These are phyloP conservation scores for Scylla paramamosain DNA, from an alignment of 1,140 invertebrate species.

Conservation along the genomic window DNA sequence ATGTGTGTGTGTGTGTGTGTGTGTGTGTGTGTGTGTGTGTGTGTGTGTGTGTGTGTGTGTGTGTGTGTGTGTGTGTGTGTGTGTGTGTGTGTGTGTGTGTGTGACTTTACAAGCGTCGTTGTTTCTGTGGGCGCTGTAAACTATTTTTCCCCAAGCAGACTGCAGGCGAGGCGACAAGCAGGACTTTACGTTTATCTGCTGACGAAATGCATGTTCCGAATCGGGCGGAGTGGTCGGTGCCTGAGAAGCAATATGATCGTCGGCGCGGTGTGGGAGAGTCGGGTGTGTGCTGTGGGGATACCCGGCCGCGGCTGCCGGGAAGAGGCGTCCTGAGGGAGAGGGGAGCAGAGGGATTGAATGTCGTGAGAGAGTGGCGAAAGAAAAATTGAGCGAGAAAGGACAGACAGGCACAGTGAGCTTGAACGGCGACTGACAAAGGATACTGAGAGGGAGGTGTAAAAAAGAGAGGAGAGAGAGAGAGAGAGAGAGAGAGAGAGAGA, in stretches of 20 bases:
- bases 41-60: background rate
- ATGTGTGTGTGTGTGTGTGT: too few species aligned
- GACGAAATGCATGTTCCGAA: background rate
- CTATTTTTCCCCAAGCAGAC: background rate
- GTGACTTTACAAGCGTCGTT: background rate
- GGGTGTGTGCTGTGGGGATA: background rate
- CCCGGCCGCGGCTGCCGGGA: background rate
- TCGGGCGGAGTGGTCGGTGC: background rate
- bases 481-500: background rate
- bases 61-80: too few species aligned
- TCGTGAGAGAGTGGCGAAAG: background rate
- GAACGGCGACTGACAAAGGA: background rate
- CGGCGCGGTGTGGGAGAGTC: background rate
- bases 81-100: background rate
- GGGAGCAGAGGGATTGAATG: background rate
- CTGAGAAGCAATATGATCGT: background rate
- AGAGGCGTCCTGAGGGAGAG: background rate
- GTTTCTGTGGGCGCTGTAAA: background rate
- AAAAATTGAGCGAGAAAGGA: background rate
- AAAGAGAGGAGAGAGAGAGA: background rate
- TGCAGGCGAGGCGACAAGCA: background rate
- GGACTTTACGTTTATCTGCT: background rate
- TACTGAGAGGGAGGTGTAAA: background rate
- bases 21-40: too few species aligned
- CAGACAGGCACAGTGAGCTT: background rate